Evolutionary conservation across 2,888 invertebrate genomes (phyloP), one percentile per base, ranked within the genome.

Genomic region (Pyrrhia umbra): DNA sequence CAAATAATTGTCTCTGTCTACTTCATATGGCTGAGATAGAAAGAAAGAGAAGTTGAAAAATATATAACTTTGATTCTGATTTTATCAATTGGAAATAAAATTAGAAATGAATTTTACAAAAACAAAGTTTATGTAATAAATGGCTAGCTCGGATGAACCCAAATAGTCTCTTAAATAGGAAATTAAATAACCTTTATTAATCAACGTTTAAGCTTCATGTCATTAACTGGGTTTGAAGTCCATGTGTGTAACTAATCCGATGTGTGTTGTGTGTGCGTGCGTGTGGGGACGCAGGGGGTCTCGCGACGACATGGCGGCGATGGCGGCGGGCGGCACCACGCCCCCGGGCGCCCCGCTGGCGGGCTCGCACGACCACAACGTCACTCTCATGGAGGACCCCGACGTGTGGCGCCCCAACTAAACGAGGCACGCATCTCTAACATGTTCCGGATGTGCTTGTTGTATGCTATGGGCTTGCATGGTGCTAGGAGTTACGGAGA

Each of bases 381-480:
- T 97, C 88, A 98, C 98, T 71, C 96, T 98, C 84, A 98, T 98
- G 98, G 98, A 98, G 95, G 98, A 98, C 95, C 98, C 98, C 71
- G 98, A 98, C 95, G 97, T 98, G 87, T 98, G 98, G 98, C 97
- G 98, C 95, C 98, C 98, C 88, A 98, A 98, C 96, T 98, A 98
- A 97, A 96, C 51, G 95, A 86, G 89, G 89, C 88, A 88, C 87
- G 76, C 68, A 62, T 27, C 37, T 39, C 40, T 20, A n/a, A 54
- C 30, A n/a, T 15, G 39, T 46, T 21, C 13, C 37, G 61, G 23
- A 21, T 67, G 2, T 20, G 66, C 39, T 72, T 45, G 27, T 23
- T 37, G 43, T 18, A 18, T 37, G 52, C 37, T 16, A 56, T 15
- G 15, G 21, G 27, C 16, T 20, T 52, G 55, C 39, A 18, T 25